phyloP scores from a whole-genome alignment of 2,888 invertebrate species.

The Hoplodrina blanda region DNA sequence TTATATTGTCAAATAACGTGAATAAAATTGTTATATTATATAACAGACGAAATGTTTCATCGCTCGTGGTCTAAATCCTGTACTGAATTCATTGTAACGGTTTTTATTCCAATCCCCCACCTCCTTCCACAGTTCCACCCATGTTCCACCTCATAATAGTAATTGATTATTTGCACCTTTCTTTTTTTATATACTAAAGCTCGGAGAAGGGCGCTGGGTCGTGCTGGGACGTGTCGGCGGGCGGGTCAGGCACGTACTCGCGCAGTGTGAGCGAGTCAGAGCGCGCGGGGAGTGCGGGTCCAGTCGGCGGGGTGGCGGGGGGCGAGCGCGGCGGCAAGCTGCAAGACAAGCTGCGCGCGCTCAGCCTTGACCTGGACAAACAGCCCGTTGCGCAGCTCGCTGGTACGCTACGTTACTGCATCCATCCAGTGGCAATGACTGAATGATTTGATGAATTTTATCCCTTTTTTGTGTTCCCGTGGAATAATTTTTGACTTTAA shows the following conservation, averaged over 20 bases:
- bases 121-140: too few relatives aligned
- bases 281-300: conserved; percentile 66
- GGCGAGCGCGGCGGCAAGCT: conserved; percentile 70
- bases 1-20: too few relatives aligned
- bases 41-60: too few relatives aligned
- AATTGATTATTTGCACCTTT: not conserved
- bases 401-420: conserved; percentile 60
- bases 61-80: too few relatives aligned
- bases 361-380: conserved; percentile 93
- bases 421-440: too few relatives aligned
- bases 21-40: too few relatives aligned
- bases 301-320: conserved; percentile 59
- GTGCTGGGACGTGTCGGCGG: conserved; percentile 83
- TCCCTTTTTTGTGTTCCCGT: too few relatives aligned
- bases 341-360: conserved; percentile 91
- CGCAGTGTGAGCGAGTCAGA: conserved; percentile 90
- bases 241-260: conserved; percentile 86
- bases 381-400: conserved; percentile 81
- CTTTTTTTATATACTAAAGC: conserved; percentile 54
- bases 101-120: too few relatives aligned
- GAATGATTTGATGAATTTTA: too few relatives aligned
- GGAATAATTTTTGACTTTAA: too few relatives aligned
- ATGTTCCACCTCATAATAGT: too few relatives aligned
- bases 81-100: too few relatives aligned
- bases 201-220: conserved; percentile 77